These are phyloP conservation scores for Pitangus sulphuratus DNA, from an alignment of 2,797 vertebrate species.

Conservation along the genomic window DNA sequence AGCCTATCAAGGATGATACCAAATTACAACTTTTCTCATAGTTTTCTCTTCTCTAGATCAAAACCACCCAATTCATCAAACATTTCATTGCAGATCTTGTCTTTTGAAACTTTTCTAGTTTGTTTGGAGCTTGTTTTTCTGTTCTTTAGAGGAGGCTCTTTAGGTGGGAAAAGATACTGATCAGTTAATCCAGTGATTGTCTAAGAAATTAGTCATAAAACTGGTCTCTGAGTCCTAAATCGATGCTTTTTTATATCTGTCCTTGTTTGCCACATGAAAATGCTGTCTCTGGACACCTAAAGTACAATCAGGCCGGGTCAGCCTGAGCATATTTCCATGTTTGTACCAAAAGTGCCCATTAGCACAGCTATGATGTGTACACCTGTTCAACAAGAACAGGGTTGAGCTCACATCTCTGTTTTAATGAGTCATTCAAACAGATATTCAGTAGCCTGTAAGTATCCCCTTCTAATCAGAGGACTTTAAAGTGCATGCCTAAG, in stretches of 20 bases:
- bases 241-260: background rate
- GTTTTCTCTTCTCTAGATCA: background rate
- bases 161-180: background rate
- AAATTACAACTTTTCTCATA: background rate
- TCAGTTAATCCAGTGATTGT: background rate
- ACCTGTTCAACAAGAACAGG: background rate
- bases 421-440: background rate
- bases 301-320: background rate
- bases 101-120: background rate
- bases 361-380: background rate
- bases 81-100: background rate
- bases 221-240: background rate
- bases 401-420: background rate
- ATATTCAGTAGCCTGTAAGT: background rate
- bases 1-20: background rate
- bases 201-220: background rate
- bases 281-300: background rate
- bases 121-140: background rate
- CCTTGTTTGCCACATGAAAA: background rate
- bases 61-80: background rate
- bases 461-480: background rate
- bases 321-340: background rate
- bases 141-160: fast-evolving
- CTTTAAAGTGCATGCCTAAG: background rate
- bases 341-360: background rate